Evolutionary conservation across 2,113 vertebrate genomes (phyloP).

Genomic region (Corythaeola cristata): DNA sequence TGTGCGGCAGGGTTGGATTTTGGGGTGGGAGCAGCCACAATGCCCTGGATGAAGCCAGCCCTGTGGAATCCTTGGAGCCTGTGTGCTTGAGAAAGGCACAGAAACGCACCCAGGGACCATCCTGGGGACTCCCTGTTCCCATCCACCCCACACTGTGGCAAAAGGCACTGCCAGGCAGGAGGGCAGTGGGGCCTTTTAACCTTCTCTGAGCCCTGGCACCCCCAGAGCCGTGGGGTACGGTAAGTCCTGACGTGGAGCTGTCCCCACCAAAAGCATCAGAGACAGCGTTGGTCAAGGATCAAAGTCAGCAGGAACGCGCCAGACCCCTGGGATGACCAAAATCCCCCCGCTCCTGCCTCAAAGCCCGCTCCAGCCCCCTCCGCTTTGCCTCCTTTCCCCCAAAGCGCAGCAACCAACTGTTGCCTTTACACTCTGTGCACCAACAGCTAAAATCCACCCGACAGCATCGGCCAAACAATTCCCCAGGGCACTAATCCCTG

Average conservation of each 20-base stretch:
- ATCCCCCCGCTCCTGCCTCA: background rate
- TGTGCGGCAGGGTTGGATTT: fast-evolving
- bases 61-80: background rate
- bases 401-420: background rate
- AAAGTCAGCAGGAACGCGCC: background rate
- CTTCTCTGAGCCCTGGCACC: background rate
- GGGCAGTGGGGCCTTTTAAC: fast-evolving
- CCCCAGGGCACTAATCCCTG: background rate
- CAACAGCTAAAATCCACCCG: background rate
- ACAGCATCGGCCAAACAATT: background rate
- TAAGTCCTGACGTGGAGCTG: background rate
- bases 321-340: background rate
- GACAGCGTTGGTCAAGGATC: background rate
- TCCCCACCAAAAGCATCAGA: background rate
- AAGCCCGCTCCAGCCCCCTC: background rate
- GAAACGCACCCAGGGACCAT: fast-evolving
- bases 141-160: background rate
- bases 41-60: background rate
- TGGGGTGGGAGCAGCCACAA: background rate
- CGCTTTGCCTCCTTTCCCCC: background rate
- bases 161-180: fast-evolving
- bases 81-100: background rate
- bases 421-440: background rate
- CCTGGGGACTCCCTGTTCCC: background rate
- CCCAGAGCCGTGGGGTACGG: background rate